Conservation (phyloP, 2,797 vertebrate species). For the Delichon dasypus region DNA sequence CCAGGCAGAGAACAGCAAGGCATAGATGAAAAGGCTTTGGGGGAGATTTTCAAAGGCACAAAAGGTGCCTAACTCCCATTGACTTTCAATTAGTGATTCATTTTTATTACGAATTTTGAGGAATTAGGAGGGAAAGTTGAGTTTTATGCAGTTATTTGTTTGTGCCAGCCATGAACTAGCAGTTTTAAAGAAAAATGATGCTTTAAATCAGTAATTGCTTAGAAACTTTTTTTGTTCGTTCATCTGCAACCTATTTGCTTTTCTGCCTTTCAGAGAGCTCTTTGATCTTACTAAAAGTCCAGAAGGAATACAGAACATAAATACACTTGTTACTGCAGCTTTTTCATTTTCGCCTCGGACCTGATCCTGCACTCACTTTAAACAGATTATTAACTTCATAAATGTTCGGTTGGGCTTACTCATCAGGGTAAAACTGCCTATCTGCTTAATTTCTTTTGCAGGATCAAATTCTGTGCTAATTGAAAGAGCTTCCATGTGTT, state of each 20-base stretch:
- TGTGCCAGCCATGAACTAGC: background rate
- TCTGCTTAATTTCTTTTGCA: conserved; percentile 44
- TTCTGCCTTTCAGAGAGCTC: conserved; percentile 36
- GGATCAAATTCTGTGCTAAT: conserved; percentile 55
- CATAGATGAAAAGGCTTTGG: conserved; percentile 67
- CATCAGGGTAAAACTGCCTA: conserved; percentile 50
- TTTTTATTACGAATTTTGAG: conserved; percentile 50
- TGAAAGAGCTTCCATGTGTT: conserved; percentile 69
- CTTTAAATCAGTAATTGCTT: conserved; percentile 49
- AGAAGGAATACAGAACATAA: conserved; percentile 60
- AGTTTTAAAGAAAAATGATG: conserved; percentile 27
- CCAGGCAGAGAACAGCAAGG: conserved; percentile 57
- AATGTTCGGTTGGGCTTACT: conserved; percentile 24
- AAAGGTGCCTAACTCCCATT: conserved; percentile 66
- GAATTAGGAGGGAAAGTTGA: conserved; percentile 26
- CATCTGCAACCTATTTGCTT: conserved; percentile 62
- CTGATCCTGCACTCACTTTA: conserved; percentile 50
- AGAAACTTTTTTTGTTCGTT: conserved; percentile 46
- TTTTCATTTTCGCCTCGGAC: conserved; percentile 44
- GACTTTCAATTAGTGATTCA: conserved; percentile 66
- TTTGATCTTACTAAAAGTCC: conserved; percentile 67
- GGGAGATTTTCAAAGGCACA: conserved; percentile 71
- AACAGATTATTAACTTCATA: conserved; percentile 62
- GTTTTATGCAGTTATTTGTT: conserved; percentile 39
- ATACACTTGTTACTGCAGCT: conserved; percentile 52